Conservation (phyloP, 92 coral and sea anemone genomes). For the Micromussa lordhowensis region DNA sequence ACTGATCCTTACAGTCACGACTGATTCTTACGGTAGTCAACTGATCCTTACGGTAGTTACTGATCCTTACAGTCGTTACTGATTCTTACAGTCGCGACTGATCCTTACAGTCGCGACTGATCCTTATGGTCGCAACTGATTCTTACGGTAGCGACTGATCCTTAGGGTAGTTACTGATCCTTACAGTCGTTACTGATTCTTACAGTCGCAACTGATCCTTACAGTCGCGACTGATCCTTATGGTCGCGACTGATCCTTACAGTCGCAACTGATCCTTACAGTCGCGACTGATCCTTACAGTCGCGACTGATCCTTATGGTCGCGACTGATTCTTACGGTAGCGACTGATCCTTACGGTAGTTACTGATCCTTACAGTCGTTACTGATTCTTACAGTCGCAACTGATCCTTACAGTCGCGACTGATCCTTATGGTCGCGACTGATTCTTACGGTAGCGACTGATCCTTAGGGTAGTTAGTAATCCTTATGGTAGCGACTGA, state of each 20-base stretch:
- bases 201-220: background rate
- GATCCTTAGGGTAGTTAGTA: background rate
- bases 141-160: background rate
- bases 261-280: background rate
- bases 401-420: background rate
- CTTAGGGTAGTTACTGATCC: background rate
- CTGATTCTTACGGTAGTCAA: no score
- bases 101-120: background rate
- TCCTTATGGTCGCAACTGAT: no score
- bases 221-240: background rate
- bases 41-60: no score
- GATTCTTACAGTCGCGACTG: background rate
- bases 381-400: background rate
- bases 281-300: background rate
- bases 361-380: background rate
- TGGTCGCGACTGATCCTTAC: background rate
- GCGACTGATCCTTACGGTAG: background rate
- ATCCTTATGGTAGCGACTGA: no score
- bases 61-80: background rate
- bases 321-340: no score
- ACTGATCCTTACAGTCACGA: background rate
- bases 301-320: background rate
- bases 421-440: no score
- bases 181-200: background rate
- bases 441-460: no score